phyloP scores from a whole-genome alignment of 1,140 invertebrate genomes.

The Hydropsyche tenuis region DNA sequence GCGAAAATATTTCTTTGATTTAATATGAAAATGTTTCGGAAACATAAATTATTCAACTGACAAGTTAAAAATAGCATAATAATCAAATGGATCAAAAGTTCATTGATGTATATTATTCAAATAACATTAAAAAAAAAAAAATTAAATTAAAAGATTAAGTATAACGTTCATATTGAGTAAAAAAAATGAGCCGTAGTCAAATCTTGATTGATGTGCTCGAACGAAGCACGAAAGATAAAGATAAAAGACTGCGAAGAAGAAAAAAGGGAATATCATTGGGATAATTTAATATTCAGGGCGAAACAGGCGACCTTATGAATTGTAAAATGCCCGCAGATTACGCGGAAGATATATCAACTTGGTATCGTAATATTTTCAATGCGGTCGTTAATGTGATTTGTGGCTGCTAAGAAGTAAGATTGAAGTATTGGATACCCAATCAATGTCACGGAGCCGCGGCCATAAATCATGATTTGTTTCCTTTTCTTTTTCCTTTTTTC shows the following conservation, averaged over 20 bases:
- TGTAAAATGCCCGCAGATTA: slow-evolving; percentile 1
- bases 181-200: slow-evolving; percentile 6
- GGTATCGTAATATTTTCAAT: slow-evolving; percentile 42
- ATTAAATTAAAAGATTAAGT: slow-evolving; percentile 1
- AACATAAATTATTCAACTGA: too few relatives aligned
- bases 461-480: slow-evolving; percentile 42
- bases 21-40: too few relatives aligned
- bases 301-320: slow-evolving; percentile 4
- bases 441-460: slow-evolving; percentile 35
- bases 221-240: neutral
- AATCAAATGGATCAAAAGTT: too few relatives aligned
- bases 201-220: slow-evolving; percentile 15
- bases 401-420: slow-evolving; percentile 30
- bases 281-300: slow-evolving; percentile 1
- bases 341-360: neutral
- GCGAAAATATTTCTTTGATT: too few relatives aligned
- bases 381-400: slow-evolving; percentile 47
- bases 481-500: slow-evolving; percentile 34
- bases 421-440: slow-evolving; percentile 36
- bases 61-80: too few relatives aligned
- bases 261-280: slow-evolving; percentile 7
- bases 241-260: neutral
- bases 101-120: too few relatives aligned
- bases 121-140: neutral
- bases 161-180: neutral